These are phyloP conservation scores for Sphaeramia orbicularis DNA, from an alignment of 2,797 vertebrate genomes.

Conservation along the genomic window DNA sequence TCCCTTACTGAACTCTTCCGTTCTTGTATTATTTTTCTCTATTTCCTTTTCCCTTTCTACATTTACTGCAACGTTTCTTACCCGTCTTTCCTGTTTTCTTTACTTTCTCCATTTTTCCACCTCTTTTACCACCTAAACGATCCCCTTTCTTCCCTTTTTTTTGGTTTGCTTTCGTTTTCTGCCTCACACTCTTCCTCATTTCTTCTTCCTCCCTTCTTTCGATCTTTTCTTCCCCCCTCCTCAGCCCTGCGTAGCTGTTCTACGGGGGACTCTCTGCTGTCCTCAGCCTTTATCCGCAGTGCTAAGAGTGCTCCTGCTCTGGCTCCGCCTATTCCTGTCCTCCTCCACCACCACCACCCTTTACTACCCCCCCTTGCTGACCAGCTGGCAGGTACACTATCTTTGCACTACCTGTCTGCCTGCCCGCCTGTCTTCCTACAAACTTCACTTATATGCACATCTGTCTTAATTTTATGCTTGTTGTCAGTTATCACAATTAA, in stretches of 20 bases:
- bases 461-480: constrained; percentile 19
- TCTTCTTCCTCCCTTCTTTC: constrained; percentile 64
- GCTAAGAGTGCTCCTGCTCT: constrained; percentile 99
- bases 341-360: constrained; percentile 93
- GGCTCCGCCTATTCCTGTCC: constrained; percentile 94
- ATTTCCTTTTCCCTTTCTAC: neutral
- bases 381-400: constrained; percentile 99
- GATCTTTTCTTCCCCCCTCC: constrained; percentile 85
- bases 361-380: constrained; percentile 99
- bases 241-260: constrained; percentile 99
- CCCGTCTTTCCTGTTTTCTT: neutral
- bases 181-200: constrained; percentile 26
- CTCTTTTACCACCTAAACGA: constrained; percentile 17
- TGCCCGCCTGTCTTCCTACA: constrained; percentile 49
- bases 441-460: constrained; percentile 14
- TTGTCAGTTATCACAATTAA: constrained; percentile 22
- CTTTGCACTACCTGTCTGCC: constrained; percentile 74
- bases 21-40: neutral
- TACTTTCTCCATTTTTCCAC: constrained; percentile 6
- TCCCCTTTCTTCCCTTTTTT: constrained; percentile 7
- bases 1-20: neutral
- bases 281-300: constrained; percentile 99
- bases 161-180: constrained; percentile 30
- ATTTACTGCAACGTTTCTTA: neutral
- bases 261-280: constrained; percentile 99